Percentiles rank a stretch among this genome's conserved stretches.
Evolutionary conservation across 2,797 vertebrate genomes (phyloP).

Genomic region (Gambusia yucatana): DNA sequence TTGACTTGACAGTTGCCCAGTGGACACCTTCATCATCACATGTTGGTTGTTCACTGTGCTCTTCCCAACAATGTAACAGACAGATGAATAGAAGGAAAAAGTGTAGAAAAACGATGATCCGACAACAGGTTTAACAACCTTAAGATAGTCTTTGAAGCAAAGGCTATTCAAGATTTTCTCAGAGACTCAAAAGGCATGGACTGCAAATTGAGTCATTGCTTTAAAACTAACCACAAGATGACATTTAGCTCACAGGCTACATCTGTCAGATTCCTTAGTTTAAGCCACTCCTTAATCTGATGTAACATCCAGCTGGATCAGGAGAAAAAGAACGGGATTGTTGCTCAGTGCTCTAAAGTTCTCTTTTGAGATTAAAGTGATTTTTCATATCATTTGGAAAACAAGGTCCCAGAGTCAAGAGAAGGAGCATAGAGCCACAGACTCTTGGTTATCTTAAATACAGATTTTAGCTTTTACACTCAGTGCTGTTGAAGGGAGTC

Average conservation of each 20-base stretch:
- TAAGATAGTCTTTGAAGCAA: background rate
- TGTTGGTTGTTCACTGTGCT: background rate
- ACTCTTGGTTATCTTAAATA: background rate
- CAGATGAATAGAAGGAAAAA: background rate
- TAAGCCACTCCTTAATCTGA: background rate
- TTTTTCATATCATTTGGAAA: background rate
- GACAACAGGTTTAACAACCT: background rate
- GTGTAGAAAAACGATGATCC: background rate
- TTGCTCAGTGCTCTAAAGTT: background rate
- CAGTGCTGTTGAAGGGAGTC: no score
- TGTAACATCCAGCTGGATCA: background rate
- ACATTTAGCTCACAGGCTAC: background rate
- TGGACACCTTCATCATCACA: background rate
- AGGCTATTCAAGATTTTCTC: background rate
- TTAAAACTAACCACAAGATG: background rate
- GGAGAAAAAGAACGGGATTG: background rate
- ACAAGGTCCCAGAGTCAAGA: background rate
- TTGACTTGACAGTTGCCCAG: background rate
- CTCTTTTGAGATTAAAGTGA: background rate
- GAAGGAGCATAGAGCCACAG: background rate
- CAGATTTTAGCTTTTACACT: background rate
- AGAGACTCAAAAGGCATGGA: background rate
- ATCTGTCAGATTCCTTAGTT: background rate
- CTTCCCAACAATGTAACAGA: background rate
- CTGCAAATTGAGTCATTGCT: background rate